Conservation (phyloP, 1,140 invertebrate genomes). For the Lamellibrachia luymesi region DNA sequence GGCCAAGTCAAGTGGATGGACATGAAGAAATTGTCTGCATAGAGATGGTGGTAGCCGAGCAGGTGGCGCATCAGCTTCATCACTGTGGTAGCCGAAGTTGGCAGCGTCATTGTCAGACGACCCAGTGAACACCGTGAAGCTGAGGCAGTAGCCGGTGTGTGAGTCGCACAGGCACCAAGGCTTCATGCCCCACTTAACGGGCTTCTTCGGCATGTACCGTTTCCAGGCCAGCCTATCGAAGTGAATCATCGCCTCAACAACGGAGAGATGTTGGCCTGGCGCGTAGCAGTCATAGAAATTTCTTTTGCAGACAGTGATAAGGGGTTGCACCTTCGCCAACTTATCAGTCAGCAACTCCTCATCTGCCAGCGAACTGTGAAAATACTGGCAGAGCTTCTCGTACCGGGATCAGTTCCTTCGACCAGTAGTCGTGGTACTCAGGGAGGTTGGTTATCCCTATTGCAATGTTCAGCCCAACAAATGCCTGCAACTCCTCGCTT, state of each 20-base stretch:
- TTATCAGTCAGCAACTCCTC: neutral
- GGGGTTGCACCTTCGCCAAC: neutral
- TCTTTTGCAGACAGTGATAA: neutral
- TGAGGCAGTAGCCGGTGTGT: conserved; percentile 25
- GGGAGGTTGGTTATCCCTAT: neutral
- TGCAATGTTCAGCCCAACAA: neutral
- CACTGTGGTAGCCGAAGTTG: neutral
- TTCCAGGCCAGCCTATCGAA: conserved; percentile 55
- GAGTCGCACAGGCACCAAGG: conserved; percentile 26
- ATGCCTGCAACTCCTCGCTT: neutral
- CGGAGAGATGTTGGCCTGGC: conserved; percentile 15
- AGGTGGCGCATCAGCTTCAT: neutral
- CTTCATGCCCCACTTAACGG: conserved; percentile 57
- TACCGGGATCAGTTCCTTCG: neutral
- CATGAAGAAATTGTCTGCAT: neutral
- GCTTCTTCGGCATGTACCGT: conserved; percentile 55
- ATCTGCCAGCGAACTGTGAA: neutral
- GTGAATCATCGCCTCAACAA: conserved; percentile 57
- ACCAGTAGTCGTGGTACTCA: neutral
- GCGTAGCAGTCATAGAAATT: neutral
- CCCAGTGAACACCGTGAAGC: conserved; percentile 16
- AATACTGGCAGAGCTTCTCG: neutral
- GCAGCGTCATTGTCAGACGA: neutral
- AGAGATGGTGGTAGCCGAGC: neutral
- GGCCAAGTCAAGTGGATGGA: neutral